Evolutionary conservation across 2,113 vertebrate genomes (phyloP), one percentile per base, ranked within the genome.

Genomic region (Lates calcarifer): DNA sequence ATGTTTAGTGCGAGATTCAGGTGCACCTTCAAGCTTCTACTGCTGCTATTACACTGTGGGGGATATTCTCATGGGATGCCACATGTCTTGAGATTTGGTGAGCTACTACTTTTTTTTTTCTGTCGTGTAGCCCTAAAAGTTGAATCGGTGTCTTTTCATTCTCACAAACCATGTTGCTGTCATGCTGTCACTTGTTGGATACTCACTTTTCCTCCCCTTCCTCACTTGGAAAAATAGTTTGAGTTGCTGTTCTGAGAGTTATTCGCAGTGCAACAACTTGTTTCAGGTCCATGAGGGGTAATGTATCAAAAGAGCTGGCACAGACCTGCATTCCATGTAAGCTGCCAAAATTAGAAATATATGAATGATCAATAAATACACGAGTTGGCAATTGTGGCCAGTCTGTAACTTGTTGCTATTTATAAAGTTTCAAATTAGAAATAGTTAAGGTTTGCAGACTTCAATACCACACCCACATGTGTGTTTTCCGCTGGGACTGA

Each of bases 31-130:
- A 94, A 95, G 95, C 94, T 98, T 76, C 94, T 97, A 72, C 94
- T 97, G 94, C 95, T 98, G 94, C 96, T 97, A 72, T 94, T 97
- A 85, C 94, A 83, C 80, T 96, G 96, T 94, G 96, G 97, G 96
- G 97, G 97, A 95, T 97, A 95, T 95, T 96, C 96, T 90, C 96
- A 95, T 90, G 98, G 96, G 95, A 99, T 98, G 94, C 97, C 98
- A 80, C 97, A 99, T 94, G 98, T 99, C 61, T 85, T 99, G 91
- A 97, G 98, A 96, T 99, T 99, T 86, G 98, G 98, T 99, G 96
- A 99, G 98, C 31, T 45, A 6, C 83, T 91, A 61, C 61, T 61
- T 51, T 15, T 71, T 49, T 49, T 43, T 49, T 18, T 12, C 24
- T 51, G 15, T 69, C 8, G 5, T 58, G 9, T 26, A 1, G 13